Evolutionary conservation across 2,113 vertebrate species (phyloP).

Genomic region (Rhinoptilus africanus): DNA sequence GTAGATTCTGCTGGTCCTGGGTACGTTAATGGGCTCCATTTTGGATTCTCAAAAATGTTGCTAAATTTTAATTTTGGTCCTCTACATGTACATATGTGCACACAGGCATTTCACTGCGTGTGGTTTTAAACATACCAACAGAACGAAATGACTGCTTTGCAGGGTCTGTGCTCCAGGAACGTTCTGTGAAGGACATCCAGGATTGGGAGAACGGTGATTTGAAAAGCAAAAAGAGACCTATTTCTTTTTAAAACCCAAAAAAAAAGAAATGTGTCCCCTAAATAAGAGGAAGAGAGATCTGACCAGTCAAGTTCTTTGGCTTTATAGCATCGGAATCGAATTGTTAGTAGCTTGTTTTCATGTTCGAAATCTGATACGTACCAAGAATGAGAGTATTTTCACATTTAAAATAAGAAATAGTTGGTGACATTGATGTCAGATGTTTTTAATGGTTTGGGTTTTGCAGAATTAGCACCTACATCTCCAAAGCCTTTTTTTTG

Average conservation of each 20-base stretch:
- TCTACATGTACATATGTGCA: rapidly evolving
- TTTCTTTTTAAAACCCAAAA: neutral
- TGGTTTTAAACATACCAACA: neutral
- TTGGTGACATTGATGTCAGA: neutral
- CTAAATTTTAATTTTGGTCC: neutral
- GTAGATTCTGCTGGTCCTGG: neutral
- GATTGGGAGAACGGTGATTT: neutral
- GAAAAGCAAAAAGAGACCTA: neutral
- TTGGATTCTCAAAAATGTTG: neutral
- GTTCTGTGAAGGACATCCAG: neutral
- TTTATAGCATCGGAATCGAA: neutral
- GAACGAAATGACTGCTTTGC: neutral
- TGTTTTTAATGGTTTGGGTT: neutral
- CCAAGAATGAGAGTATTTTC: neutral
- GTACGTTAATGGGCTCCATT: neutral
- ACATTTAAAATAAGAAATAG: neutral
- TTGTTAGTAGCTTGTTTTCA: neutral
- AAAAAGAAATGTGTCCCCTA: neutral
- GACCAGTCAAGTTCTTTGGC: neutral
- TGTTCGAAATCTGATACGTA: neutral
- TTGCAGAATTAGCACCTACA: neutral
- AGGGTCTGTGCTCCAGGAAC: too few species aligned
- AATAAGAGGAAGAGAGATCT: neutral
- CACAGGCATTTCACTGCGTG: neutral
- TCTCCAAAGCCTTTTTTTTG: neutral